Conservation (phyloP, 2,888 invertebrate genomes). For the Mactromeris polynyma region DNA sequence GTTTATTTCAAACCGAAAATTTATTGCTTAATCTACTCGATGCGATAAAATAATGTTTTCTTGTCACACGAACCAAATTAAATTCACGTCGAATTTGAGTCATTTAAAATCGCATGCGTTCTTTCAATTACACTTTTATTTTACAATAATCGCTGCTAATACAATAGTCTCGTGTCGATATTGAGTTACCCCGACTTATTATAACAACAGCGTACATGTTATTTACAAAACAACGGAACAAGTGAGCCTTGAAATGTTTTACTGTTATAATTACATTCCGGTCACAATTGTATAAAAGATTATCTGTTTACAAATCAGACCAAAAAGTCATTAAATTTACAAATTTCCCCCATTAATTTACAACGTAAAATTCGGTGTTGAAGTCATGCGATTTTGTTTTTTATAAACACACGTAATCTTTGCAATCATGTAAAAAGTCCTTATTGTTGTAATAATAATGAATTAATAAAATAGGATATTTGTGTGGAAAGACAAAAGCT, state of each 20-base stretch:
- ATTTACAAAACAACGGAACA: conserved; percentile 23
- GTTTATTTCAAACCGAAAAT: too few relatives aligned
- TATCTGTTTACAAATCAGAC: background rate
- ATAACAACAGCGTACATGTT: conserved; percentile 17
- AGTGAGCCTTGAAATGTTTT: conserved; percentile 9
- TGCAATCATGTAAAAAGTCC: background rate
- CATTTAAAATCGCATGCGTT: background rate
- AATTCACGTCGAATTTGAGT: background rate
- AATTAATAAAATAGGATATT: background rate
- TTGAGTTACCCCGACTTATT: background rate
- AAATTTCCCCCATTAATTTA: background rate
- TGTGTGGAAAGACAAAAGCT: background rate
- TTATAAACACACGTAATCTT: background rate
- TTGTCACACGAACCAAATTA: background rate
- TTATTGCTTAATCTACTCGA: too few relatives aligned
- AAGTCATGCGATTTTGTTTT: background rate
- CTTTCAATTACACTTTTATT: background rate
- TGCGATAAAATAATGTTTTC: background rate
- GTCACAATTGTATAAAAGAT: background rate
- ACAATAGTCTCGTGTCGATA: background rate
- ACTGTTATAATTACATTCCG: conserved; percentile 1
- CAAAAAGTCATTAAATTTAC: background rate
- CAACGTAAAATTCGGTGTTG: background rate
- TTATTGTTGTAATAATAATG: background rate
- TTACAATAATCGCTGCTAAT: background rate